These are phyloP conservation scores for Chloroclystis v-ata DNA, from an alignment of 2,888 invertebrate species.

Conservation along the genomic window DNA sequence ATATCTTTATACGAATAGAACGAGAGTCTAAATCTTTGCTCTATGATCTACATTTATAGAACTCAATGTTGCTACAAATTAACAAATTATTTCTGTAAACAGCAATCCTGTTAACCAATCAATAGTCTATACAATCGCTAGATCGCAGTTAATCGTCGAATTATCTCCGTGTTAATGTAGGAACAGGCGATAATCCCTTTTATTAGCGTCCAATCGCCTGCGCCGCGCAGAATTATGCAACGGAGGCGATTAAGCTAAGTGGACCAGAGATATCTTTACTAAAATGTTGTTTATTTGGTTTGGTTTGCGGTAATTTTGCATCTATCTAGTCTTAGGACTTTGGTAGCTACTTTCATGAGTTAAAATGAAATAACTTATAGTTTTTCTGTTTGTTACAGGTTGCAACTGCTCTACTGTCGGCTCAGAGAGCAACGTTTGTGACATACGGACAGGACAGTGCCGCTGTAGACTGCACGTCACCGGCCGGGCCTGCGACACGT, in stretches of 20 bases:
- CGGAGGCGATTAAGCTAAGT: slow-evolving; percentile 17
- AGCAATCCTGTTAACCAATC: slow-evolving; percentile 8
- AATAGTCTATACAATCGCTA: slow-evolving; percentile 6
- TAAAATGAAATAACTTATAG: no score
- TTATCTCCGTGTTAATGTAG: slow-evolving; percentile 16
- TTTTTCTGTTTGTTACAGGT: slow-evolving; percentile 80
- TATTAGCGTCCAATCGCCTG: slow-evolving; percentile 6
- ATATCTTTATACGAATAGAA: no score
- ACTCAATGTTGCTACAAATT: no score
- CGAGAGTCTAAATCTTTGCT: no score
- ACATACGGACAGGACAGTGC: slow-evolving; percentile 88
- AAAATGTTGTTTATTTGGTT: slow-evolving; percentile 1
- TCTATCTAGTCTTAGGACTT: no score
- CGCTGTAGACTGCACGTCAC: slow-evolving; percentile 84
- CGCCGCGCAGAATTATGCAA: slow-evolving; percentile 9
- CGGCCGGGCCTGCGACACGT: slow-evolving; percentile 86
- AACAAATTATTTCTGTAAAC: not conserved
- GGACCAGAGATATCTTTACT: slow-evolving; percentile 15
- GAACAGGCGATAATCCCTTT: slow-evolving; percentile 17
- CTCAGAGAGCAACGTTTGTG: slow-evolving; percentile 83
- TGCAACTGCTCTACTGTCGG: slow-evolving; percentile 90
- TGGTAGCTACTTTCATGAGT: no score
- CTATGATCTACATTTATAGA: no score
- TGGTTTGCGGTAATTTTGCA: not conserved
- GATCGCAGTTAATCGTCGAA: slow-evolving; percentile 8